A percentile compares a stretch with the other conserved stretches of the same genome.
phyloP scores from a whole-genome alignment of 92 coral and sea anemone species.

The Pocillopora grandis region DNA sequence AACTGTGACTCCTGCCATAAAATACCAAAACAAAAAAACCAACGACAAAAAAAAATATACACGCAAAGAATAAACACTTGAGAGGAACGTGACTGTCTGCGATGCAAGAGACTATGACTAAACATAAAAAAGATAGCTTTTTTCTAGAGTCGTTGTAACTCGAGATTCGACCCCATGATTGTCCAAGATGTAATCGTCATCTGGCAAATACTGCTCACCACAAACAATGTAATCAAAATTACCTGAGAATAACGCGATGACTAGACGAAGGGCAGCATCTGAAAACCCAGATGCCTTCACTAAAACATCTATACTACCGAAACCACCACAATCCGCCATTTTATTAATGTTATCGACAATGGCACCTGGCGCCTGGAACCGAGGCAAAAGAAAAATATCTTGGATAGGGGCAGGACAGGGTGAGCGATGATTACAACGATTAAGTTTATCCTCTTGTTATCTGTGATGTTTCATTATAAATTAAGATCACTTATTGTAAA shows the following conservation, averaged over 20 bases:
- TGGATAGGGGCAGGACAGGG: too few species aligned
- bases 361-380: neutral
- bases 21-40: too few species aligned
- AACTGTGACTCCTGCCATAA: too few species aligned
- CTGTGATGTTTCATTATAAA: too few species aligned
- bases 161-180: neutral
- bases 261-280: slow-evolving; percentile 80
- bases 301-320: slow-evolving; percentile 75
- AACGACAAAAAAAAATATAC: neutral
- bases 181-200: neutral
- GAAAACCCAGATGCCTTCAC: slow-evolving; percentile 76
- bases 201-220: neutral
- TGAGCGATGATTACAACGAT: too few species aligned
- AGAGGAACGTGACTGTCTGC: neutral
- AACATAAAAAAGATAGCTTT: neutral
- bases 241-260: slow-evolving; percentile 83
- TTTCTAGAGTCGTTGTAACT: too few species aligned
- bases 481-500: too few species aligned
- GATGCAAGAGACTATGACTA: neutral
- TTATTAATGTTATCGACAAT: slow-evolving; percentile 18
- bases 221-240: neutral
- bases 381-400: neutral
- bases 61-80: neutral
- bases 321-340: slow-evolving; percentile 78
- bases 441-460: too few species aligned